Base-by-base conservation (phyloP, 2,888 invertebrate species). In the Chromoteleia sp. region DNA sequence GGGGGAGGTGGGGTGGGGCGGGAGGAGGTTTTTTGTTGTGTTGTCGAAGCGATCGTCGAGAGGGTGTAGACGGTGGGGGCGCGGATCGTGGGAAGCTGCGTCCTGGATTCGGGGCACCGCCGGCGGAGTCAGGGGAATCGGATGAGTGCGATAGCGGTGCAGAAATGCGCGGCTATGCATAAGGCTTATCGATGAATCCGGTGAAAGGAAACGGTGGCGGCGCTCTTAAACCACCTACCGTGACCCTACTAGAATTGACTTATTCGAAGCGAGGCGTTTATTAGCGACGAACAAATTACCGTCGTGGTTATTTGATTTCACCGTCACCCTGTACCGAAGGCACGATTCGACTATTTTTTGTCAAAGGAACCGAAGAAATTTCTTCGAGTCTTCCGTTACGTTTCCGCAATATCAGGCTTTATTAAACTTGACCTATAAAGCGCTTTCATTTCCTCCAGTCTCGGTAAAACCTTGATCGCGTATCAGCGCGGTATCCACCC, bases 181-280 rank as follows among this genome's bases (percentile, higher is more conserved):
- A 59, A 68, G 59, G 54, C 67, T 81, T 76, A 81, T 82, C 81
- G 80, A 70, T 65, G 70, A 59, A 71, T 73, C 63, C 58, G 73
- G 83, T 78, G 83, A 83, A 83, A 83, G 83, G 83, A 83, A 78
- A 50, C 58, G 74, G 21, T 65, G 41, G 54, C 63, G 41, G 54
- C 63, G 65, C 52, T 63, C 21, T 41, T 25, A 63, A n/a, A 59
- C 50, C 29, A 52, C 41, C 59, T 43, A 63, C 68, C 65, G 68
- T 83, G 80, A 78, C 74, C 80, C 73, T 78, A 61, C 70, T 43
- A 52, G 59, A 68, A 76, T 74, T 75, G 36, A 71, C 67, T 76
- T 76, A 67, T 73, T 41, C 48, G 39, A 30, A 50, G 74, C 59
- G 52, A 70, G 14, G 65, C 71, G 71, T 54, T 70, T 65, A 80